phyloP scores from a whole-genome alignment of 2,797 vertebrate genomes.

The Mormyrops boulengeri region DNA sequence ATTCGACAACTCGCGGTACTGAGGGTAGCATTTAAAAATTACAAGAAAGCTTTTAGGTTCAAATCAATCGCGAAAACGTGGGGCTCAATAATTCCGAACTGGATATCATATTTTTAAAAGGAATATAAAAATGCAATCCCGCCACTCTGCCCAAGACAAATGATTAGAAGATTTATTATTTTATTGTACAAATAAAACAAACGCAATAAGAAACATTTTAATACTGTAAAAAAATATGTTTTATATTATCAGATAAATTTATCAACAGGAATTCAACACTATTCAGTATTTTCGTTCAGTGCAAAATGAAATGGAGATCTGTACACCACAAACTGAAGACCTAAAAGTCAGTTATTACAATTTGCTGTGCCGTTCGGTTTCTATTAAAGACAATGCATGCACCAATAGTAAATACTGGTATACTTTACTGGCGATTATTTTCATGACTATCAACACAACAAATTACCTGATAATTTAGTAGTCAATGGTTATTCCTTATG shows the following conservation, averaged over 20 bases:
- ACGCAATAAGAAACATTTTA: not conserved
- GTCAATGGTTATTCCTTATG: not conserved
- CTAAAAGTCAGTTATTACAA: not conserved
- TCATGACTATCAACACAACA: not conserved
- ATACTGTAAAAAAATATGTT: not conserved
- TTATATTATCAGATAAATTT: not conserved
- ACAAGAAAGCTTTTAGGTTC: not conserved
- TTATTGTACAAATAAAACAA: not conserved
- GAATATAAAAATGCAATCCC: not conserved
- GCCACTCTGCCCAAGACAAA: not conserved
- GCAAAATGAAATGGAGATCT: not conserved
- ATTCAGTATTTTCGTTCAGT: not conserved
- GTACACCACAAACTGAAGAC: not conserved
- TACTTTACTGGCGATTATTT: not conserved
- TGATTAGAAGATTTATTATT: not conserved
- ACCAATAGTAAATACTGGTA: not conserved
- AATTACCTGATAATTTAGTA: not conserved
- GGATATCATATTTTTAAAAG: not conserved
- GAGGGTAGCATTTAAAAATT: not conserved
- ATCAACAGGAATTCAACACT: not conserved
- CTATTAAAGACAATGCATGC: not conserved
- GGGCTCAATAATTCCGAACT: not conserved
- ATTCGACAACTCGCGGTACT: not conserved
- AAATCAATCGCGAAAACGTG: not conserved
- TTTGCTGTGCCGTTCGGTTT: not conserved